Percentiles rank a stretch among this genome's conserved stretches.
Evolutionary conservation across 2,113 vertebrate species (phyloP).

Genomic region (Hippoglossus stenolepis): DNA sequence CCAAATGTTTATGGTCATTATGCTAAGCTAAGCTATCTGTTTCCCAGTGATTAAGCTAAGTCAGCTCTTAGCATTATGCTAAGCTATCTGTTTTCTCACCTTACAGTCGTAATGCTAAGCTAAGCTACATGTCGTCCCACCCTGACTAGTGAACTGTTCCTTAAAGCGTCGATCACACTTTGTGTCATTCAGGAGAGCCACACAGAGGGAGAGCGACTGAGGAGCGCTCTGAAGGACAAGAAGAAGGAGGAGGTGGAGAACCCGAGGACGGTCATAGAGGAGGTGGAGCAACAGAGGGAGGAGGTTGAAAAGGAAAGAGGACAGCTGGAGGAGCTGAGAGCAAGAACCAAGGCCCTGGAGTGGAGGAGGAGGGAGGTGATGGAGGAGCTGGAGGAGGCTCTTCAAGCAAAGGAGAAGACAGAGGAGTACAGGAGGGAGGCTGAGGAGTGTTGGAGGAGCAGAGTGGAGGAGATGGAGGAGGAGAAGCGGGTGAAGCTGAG

Average conservation of each 20-base stretch:
- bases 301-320: slow-evolving; percentile 43
- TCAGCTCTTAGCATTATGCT: neutral
- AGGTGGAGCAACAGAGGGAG: slow-evolving; percentile 31
- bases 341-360: slow-evolving; percentile 57
- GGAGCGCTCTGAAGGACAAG: slow-evolving; percentile 59
- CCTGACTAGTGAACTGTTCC: too few species aligned
- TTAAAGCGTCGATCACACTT: neutral
- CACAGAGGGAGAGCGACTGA: slow-evolving; percentile 70
- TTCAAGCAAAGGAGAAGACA: neutral
- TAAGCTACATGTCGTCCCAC: neutral
- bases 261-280: slow-evolving; percentile 8
- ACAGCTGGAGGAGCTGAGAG: slow-evolving; percentile 62
- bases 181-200: slow-evolving; percentile 66
- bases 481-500: slow-evolving; percentile 25
- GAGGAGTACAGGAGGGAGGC: slow-evolving; percentile 24
- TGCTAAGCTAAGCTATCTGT: neutral
- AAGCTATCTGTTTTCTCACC: neutral
- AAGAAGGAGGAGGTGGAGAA: slow-evolving; percentile 66
- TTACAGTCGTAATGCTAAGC: neutral
- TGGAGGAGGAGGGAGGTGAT: slow-evolving; percentile 48
- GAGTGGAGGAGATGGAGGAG: slow-evolving; percentile 27
- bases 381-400: slow-evolving; percentile 35
- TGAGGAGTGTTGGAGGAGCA: slow-evolving; percentile 36
- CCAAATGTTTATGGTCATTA: neutral
- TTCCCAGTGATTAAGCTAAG: neutral